phyloP scores from a whole-genome alignment of 2,797 vertebrate genomes.

The Cygnus olor region DNA sequence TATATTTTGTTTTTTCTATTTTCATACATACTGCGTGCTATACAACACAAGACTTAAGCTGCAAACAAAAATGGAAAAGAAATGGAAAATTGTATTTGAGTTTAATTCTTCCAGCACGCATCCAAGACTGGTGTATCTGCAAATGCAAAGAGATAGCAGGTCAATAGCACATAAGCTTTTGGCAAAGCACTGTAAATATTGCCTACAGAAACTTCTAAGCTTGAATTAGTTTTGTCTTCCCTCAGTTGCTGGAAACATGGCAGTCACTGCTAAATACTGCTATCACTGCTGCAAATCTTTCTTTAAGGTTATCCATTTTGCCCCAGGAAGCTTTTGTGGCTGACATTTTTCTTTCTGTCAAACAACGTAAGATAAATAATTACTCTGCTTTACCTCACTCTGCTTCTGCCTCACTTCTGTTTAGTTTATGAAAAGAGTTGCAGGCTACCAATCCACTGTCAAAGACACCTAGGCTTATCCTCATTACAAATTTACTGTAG shows the following conservation, averaged over 20 bases:
- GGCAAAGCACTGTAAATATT: background rate
- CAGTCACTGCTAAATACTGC: background rate
- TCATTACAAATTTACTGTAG: background rate
- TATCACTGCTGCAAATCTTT: constrained; percentile 24
- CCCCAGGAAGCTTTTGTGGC: constrained; percentile 35
- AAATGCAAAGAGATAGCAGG: background rate
- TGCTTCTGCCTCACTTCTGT: background rate
- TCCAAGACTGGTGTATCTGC: background rate
- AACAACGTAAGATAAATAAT: constrained; percentile 43
- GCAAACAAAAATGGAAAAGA: background rate
- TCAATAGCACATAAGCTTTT: background rate
- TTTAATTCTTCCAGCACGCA: background rate
- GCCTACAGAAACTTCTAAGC: background rate
- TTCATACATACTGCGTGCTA: background rate
- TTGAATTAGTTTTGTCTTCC: background rate
- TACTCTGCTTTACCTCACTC: background rate
- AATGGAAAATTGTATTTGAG: background rate
- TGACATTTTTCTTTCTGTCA: constrained; percentile 32
- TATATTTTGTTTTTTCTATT: background rate
- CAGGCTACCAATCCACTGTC: background rate
- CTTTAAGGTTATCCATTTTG: constrained; percentile 32
- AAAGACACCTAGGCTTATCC: background rate
- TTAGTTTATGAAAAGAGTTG: constrained; percentile 11
- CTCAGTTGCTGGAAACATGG: background rate
- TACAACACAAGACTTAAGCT: background rate